Base-by-base conservation (phyloP, 2,797 vertebrate genomes). In the Phaenicophaeus curvirostris region DNA sequence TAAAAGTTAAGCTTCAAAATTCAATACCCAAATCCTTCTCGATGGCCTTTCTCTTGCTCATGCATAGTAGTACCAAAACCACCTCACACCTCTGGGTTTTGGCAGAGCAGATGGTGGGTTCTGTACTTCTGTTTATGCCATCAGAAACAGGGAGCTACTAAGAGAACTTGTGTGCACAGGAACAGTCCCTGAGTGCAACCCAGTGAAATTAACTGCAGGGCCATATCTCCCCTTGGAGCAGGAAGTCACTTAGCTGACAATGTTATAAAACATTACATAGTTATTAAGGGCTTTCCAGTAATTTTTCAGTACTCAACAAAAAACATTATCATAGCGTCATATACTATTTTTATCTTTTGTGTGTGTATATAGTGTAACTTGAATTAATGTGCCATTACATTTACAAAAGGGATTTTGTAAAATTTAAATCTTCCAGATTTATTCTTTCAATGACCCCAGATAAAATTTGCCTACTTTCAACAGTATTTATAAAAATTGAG, bases 341-440 rank as follows among this genome's bases (percentile, higher is more conserved):
- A 58, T 11, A 71, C 53, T 61, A 55, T 90, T 95, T 97, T 97
- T 96, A 85, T 86, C 58, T 76, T 95, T 96, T 96, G 82, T 83
- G 8, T 79, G 68, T 79, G 27, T 78, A 44, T 93, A 73, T 74
- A 89, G 81, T 72, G 28, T 75, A 94, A 81, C 73, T 91, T 96
- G 81, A 75, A 96, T 93, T 93, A 90, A 96, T 88, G 46, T 88
- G n/a, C 69, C 63, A 67, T 94, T 95, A 90, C 35, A 35, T 62
- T 90, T 72, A 67, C 41, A 37, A 62, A 90, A 96, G n/a, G 18
- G 28, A 66, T 89, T 93, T 72, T 86, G 24, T 75, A 72, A 81
- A 93, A 95, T 35, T 35, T 21, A 55, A 28, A 27, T 76, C 51
- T 85, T 58, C 31, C 46, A 95, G 50, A 79, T 85, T 90, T 92